Percentiles rank a stretch among this genome's conserved stretches.
Evolutionary conservation across 2,888 invertebrate genomes (phyloP).

Genomic region (Byasa hedistus): DNA sequence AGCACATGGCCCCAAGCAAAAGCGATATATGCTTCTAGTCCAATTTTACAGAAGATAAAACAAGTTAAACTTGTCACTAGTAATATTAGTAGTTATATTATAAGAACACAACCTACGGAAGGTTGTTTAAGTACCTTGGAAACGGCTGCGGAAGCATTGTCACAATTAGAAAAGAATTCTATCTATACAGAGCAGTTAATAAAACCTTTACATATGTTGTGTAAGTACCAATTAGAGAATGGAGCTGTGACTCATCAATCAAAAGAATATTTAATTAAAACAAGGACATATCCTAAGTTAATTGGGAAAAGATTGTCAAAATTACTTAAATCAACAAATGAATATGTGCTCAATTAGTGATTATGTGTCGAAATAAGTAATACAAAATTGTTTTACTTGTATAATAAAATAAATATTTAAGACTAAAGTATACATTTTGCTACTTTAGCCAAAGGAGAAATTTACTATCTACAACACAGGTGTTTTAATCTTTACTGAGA

Average conservation of each 20-base stretch:
- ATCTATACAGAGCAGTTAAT: conserved; percentile 84
- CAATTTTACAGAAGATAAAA: conserved; percentile 84
- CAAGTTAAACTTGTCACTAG: conserved; percentile 90
- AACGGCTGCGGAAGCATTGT: conserved; percentile 89
- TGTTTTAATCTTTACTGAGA: background rate
- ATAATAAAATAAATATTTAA: background rate
- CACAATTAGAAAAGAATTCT: conserved; percentile 85
- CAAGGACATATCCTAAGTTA: conserved; percentile 87
- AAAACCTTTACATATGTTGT: conserved; percentile 89
- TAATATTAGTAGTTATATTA: conserved; percentile 91
- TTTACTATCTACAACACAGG: background rate
- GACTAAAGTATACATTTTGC: background rate
- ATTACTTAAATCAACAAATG: conserved; percentile 61
- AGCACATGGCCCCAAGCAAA: conserved; percentile 98
- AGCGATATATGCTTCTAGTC: conserved; percentile 92
- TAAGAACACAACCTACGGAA: conserved; percentile 95
- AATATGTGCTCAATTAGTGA: conserved; percentile 39
- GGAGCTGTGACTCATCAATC: conserved; percentile 97
- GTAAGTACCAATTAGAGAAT: conserved; percentile 92
- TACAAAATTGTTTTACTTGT: background rate
- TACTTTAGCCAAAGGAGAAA: background rate
- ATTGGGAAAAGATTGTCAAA: conserved; percentile 87
- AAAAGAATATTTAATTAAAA: conserved; percentile 92
- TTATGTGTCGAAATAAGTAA: background rate
- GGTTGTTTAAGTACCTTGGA: conserved; percentile 94